Evolutionary conservation across 2,797 vertebrate species (phyloP).

Genomic region (Oophaga sylvatica): DNA sequence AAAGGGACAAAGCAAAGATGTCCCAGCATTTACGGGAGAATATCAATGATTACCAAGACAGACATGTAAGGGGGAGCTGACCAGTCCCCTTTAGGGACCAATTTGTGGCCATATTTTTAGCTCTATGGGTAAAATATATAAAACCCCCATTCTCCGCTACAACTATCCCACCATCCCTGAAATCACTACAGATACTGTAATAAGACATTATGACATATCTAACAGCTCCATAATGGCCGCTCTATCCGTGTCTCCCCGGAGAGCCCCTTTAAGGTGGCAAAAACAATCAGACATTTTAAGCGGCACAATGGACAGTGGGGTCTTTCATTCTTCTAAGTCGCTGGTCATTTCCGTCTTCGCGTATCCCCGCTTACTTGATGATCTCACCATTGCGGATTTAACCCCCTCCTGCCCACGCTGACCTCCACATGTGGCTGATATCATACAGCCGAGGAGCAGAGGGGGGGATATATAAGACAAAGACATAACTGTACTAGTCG

Average conservation of each 20-base stretch:
- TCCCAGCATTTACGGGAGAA: no score
- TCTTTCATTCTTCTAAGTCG: slow-evolving; percentile 42
- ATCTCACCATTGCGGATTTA: slow-evolving; percentile 68
- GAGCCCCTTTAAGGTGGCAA: not conserved
- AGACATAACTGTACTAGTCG: slow-evolving; percentile 7
- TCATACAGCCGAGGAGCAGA: not conserved
- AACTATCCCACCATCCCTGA: not conserved
- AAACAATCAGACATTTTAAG: slow-evolving; percentile 2
- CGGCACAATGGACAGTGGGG: slow-evolving; percentile 32
- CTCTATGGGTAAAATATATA: not conserved
- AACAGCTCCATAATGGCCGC: not conserved
- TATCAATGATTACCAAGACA: no score
- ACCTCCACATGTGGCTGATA: not conserved
- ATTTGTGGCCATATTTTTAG: not conserved
- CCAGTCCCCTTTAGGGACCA: no score
- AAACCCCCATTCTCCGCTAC: not conserved
- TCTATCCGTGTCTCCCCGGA: not conserved
- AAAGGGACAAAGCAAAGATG: no score
- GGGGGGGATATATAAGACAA: slow-evolving; percentile 8
- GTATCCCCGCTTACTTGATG: slow-evolving; percentile 63
- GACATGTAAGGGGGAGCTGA: no score
- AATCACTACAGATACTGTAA: not conserved
- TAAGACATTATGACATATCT: not conserved
- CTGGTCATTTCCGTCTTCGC: slow-evolving; percentile 39
- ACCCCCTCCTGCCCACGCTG: not conserved